A percentile compares a stretch with the other conserved stretches of the same genome.
Evolutionary conservation across 2,113 vertebrate species (phyloP).

Genomic region (Opisthocomus hoazin): DNA sequence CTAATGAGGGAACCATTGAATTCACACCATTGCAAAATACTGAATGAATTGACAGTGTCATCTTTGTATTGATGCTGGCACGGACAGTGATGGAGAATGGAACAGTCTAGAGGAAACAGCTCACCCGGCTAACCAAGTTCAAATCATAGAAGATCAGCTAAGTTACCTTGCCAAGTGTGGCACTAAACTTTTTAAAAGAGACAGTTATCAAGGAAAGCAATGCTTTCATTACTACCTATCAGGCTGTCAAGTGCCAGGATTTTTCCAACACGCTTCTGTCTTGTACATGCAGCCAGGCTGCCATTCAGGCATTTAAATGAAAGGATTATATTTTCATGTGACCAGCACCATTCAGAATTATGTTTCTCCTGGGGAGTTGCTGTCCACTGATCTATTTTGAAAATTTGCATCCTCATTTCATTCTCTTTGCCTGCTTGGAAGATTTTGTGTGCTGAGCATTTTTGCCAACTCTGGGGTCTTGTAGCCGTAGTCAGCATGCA

Average conservation of each 20-base stretch:
- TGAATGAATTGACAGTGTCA: neutral
- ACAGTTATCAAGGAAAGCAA: neutral
- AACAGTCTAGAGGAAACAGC: neutral
- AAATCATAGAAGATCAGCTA: neutral
- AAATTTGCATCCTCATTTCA: constrained; percentile 43
- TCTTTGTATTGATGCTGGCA: neutral
- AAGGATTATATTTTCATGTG: constrained; percentile 29
- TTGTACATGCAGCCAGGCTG: neutral
- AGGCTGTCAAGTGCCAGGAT: neutral
- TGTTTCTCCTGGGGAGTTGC: neutral
- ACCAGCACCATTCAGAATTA: constrained; percentile 6
- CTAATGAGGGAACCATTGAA: neutral
- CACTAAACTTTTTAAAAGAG: neutral
- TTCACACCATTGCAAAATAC: neutral
- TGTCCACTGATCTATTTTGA: constrained; percentile 43
- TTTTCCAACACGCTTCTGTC: neutral
- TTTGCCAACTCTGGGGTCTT: neutral
- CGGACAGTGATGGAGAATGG: neutral
- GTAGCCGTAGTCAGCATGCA: neutral
- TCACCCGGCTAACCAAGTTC: neutral
- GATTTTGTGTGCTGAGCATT: constrained; percentile 10
- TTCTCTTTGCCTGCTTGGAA: constrained; percentile 30
- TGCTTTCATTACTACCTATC: neutral
- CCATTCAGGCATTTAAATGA: constrained; percentile 30
- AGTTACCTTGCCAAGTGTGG: neutral